Evolutionary conservation across 1,140 invertebrate species (phyloP), one percentile per base, ranked within the genome.

Genomic region (Eupristina koningsbergeri): DNA sequence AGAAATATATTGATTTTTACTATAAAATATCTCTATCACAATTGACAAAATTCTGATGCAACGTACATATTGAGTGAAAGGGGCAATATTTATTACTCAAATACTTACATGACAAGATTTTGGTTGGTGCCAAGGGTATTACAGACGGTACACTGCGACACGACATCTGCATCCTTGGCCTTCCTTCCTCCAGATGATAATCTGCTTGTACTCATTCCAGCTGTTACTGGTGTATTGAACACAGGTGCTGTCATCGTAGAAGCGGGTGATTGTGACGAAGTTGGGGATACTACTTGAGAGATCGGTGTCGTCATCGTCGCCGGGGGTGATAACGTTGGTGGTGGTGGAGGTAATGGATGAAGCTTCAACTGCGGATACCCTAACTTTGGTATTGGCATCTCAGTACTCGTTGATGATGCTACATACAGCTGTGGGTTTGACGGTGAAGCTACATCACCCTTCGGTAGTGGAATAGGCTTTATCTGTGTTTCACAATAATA

Each of bases 401-500:
- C 95, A 53, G 95, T 95, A 86, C 94, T 95, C 26, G 95, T 95
- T 15, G 95, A 95, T 0, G 95, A 94, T 1, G 95, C 95, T 83
- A 95, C 94, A 87, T 96, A 96, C 93, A 95, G 94, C 89, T 95
- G 95, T 0, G 95, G 95, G 86, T 94, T 93, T 7, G 93, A 92
- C 67, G 92, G 92, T 0, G 93, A 93, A 6, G 93, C 94, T 29
- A 93, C 90, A 39, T 95, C 94, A 15, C 95, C 96, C 76, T 95
- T 95, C 1, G 96, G 96, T 86, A 96, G 93, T 13, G 96, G 96
- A 86, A 97, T 95, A 1, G 96, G 95, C 89, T 97, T 97, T 74
- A 97, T 96, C 94, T 96, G 90, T 47, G 15, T 78, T 64, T 53
- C 29, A 89, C 83, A 74, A 81, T 81, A 85, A 85, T 74, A 79